These are phyloP conservation scores for Arothron firmamentum DNA, from an alignment of 2,113 vertebrate genomes.

Conservation along the genomic window DNA sequence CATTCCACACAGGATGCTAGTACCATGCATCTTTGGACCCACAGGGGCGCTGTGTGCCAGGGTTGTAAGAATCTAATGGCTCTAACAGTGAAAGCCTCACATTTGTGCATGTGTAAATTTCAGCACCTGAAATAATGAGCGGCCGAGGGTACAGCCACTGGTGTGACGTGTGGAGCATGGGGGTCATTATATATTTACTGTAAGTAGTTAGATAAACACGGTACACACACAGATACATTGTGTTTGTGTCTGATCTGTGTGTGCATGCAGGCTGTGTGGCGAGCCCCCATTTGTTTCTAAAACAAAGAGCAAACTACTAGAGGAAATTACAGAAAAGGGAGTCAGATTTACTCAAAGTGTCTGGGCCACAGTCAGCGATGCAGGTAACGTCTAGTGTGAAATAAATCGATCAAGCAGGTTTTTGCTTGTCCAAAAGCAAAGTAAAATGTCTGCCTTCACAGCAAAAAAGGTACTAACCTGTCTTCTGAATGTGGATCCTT, in stretches of 20 bases:
- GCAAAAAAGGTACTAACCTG: slow-evolving; percentile 75
- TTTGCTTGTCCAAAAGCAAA: too few relatives aligned
- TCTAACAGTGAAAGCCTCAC: not conserved
- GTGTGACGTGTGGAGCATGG: slow-evolving; percentile 90
- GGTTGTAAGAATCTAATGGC: not conserved
- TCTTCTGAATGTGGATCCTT: slow-evolving; percentile 78
- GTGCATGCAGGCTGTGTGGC: slow-evolving; percentile 71
- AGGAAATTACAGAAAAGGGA: slow-evolving; percentile 76
- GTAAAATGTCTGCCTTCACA: slow-evolving; percentile 51
- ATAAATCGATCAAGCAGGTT: not conserved
- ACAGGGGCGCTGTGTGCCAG: not conserved
- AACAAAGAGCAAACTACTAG: slow-evolving; percentile 79
- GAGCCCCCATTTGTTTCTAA: slow-evolving; percentile 77
- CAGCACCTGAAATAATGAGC: slow-evolving; percentile 89
- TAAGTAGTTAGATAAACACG: slow-evolving; percentile 67
- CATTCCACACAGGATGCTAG: slow-evolving; percentile 17
- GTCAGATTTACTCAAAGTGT: slow-evolving; percentile 68
- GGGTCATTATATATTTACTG: slow-evolving; percentile 91
- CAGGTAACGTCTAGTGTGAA: slow-evolving; percentile 63
- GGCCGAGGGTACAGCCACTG: slow-evolving; percentile 84
- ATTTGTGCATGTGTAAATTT: slow-evolving; percentile 66
- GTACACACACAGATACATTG: not conserved
- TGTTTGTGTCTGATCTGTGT: slow-evolving; percentile 14
- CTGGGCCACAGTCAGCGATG: slow-evolving; percentile 75
- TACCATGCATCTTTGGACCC: not conserved